Evolutionary conservation across 2,888 invertebrate species (phyloP).

Genomic region (Seira musarum): DNA sequence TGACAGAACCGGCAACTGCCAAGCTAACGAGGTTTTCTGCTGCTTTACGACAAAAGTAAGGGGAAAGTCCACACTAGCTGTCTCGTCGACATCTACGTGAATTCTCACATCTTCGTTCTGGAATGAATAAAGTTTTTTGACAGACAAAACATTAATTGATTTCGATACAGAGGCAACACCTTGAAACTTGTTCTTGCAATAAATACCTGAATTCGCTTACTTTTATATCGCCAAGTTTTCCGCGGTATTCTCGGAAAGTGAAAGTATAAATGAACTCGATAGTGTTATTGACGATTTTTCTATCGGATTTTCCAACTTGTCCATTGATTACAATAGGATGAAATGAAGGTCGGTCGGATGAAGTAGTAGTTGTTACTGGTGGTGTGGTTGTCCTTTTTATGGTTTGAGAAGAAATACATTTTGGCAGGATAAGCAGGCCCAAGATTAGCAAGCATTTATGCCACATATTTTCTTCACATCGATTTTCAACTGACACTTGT

Average conservation of each 20-base stretch:
- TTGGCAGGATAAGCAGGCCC: no score
- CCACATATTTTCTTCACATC: no score
- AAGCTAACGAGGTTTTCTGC: constrained; percentile 83
- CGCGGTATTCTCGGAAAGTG: constrained; percentile 40
- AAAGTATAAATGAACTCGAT: constrained; percentile 55
- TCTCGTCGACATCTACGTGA: constrained; percentile 71
- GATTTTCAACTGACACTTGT: no score
- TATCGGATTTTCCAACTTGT: constrained; percentile 18
- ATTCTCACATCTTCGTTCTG: constrained; percentile 69
- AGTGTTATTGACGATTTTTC: constrained; percentile 33
- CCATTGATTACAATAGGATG: constrained; percentile 32
- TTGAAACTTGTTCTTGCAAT: no score
- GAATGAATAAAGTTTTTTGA: not conserved
- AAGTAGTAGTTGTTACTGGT: no score
- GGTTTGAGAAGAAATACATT: no score
- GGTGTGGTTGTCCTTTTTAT: no score
- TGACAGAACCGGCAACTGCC: constrained; percentile 80
- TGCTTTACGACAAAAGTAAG: constrained; percentile 83
- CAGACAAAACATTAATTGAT: not conserved
- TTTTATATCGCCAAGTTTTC: constrained; percentile 13
- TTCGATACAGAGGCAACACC: not conserved
- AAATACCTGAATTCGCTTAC: constrained; percentile 12
- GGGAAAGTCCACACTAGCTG: constrained; percentile 77
- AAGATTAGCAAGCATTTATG: no score
- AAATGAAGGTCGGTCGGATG: not conserved